phyloP scores from a whole-genome alignment of 1,140 invertebrate species.

The Drosophila sturtevanti region DNA sequence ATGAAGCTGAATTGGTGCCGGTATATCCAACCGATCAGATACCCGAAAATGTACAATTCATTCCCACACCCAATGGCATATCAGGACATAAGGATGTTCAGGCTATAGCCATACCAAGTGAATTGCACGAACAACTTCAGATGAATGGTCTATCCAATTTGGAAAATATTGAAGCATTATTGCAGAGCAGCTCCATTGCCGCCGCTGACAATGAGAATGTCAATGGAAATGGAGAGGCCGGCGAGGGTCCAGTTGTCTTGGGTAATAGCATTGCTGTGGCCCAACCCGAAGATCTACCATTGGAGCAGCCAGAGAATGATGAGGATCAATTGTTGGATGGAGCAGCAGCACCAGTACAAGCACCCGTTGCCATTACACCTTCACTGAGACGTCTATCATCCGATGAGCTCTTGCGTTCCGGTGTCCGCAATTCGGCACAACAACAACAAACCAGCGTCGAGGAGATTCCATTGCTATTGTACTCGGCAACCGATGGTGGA shows the following conservation, averaged over 20 bases:
- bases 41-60: conserved; percentile 76
- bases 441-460: conserved; percentile 72
- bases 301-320: conserved; percentile 69
- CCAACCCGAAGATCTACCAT: conserved; percentile 60
- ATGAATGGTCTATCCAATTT: conserved; percentile 70
- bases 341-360: not conserved
- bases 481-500: conserved; percentile 66
- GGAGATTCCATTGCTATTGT: conserved; percentile 74
- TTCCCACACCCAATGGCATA: conserved; percentile 77
- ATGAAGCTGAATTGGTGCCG: conserved; percentile 76
- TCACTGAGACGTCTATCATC: conserved; percentile 56
- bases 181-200: conserved; percentile 66
- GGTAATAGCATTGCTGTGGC: conserved; percentile 68
- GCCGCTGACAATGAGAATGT: conserved; percentile 23
- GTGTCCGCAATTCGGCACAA: conserved; percentile 56
- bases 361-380: not conserved
- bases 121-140: conserved; percentile 76
- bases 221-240: not conserved
- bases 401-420: conserved; percentile 62
- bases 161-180: conserved; percentile 73
- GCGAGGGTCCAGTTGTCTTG: conserved; percentile 20
- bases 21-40: conserved; percentile 79
- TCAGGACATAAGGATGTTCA: conserved; percentile 79
- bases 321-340: conserved; percentile 69
- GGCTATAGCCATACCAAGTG: conserved; percentile 76